phyloP scores from a whole-genome alignment of 2,113 vertebrate species.

The Sialia sialis region DNA sequence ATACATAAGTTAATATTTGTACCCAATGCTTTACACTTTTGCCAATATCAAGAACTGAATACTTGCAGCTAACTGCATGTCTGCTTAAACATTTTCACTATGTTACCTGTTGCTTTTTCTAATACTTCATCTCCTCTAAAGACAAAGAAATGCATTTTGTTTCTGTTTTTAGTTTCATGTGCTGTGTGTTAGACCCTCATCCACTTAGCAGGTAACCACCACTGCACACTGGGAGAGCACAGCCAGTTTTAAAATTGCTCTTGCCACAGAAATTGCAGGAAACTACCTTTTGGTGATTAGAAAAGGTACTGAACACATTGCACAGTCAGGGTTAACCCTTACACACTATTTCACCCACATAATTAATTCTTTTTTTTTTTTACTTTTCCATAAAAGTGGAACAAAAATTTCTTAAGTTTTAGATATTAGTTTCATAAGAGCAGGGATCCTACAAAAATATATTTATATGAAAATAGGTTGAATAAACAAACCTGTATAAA shows the following conservation, averaged over 20 bases:
- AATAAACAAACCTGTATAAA: neutral
- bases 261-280: neutral
- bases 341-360: neutral
- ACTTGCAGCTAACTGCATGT: neutral
- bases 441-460: neutral
- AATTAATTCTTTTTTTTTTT: neutral
- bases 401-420: neutral
- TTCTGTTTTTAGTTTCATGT: neutral
- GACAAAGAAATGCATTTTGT: neutral
- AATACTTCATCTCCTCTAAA: neutral
- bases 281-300: neutral
- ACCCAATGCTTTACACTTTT: neutral
- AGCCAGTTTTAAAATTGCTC: neutral
- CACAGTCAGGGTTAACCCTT: neutral
- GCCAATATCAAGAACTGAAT: neutral
- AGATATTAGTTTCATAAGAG: neutral
- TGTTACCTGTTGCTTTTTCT: neutral
- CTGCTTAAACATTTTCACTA: neutral
- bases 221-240: neutral
- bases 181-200: rapidly evolving
- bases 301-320: neutral
- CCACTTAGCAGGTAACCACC: neutral
- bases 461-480: neutral
- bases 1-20: neutral
- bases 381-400: neutral